A percentile compares a stretch with the other conserved stretches of the same genome.
These are phyloP conservation scores for Cryptotis parvus DNA, from an alignment of 2,113 vertebrate genomes.

Conservation along the genomic window DNA sequence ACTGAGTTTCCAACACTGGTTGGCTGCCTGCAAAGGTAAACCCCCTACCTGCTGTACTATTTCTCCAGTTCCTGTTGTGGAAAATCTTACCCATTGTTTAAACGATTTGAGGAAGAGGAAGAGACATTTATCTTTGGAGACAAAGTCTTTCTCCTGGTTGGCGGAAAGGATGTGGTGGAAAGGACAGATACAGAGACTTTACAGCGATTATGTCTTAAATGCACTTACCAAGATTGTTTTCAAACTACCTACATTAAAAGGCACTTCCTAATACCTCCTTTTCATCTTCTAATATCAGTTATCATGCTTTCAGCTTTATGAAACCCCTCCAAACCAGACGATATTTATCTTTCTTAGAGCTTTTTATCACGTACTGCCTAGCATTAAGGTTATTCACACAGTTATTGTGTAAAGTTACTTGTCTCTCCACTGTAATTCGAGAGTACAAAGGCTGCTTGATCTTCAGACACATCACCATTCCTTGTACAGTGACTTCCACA, in stretches of 20 bases:
- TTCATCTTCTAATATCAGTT: not conserved
- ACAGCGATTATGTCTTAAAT: not conserved
- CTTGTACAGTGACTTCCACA: not conserved
- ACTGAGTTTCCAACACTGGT: too few relatives aligned
- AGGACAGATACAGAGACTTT: not conserved
- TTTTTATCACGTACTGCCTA: not conserved
- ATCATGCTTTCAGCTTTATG: not conserved
- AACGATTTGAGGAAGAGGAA: not conserved
- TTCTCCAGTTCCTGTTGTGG: too few relatives aligned
- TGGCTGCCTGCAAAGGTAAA: too few relatives aligned
- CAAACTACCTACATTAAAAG: not conserved
- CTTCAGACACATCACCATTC: not conserved
- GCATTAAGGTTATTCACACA: conserved; percentile 13
- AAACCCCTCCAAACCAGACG: not conserved
- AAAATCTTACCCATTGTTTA: not conserved
- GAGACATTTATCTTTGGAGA: not conserved
- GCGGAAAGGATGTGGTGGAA: not conserved
- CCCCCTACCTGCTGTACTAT: too few relatives aligned
- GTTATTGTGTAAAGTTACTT: not conserved
- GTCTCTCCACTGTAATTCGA: not conserved
- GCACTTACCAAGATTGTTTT: not conserved
- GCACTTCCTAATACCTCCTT: not conserved
- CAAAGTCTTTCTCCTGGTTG: not conserved
- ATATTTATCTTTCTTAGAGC: not conserved
- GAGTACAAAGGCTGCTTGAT: conserved; percentile 8